These are phyloP conservation scores for Dendrolimus kikuchii DNA, from an alignment of 1,140 invertebrate genomes.

Conservation along the genomic window DNA sequence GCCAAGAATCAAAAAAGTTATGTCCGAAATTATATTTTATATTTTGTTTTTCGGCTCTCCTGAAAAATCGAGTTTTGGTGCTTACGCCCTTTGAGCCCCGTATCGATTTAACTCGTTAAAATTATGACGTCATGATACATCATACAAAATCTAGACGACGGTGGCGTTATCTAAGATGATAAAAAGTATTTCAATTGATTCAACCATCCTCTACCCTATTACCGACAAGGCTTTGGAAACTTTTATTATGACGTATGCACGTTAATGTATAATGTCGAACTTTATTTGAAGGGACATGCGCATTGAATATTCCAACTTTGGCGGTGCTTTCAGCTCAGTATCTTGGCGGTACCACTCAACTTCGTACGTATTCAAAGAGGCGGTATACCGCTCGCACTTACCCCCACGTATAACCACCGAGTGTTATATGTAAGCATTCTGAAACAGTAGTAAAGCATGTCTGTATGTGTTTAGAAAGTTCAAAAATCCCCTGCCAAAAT, in stretches of 20 bases:
- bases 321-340: constrained; percentile 29
- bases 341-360: constrained; percentile 22
- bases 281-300: constrained; percentile 37
- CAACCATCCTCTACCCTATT: too few species aligned
- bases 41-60: too few species aligned
- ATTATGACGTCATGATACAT: too few species aligned
- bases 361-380: constrained; percentile 28
- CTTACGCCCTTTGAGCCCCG: too few species aligned
- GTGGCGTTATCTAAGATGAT: too few species aligned
- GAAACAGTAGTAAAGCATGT: constrained; percentile 51
- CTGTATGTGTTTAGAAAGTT: constrained; percentile 50
- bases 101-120: too few species aligned
- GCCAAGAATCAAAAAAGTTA: too few species aligned
- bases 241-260: constrained; percentile 1
- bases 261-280: constrained; percentile 9
- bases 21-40: too few species aligned
- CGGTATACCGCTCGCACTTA: constrained; percentile 28
- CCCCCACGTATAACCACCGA: constrained; percentile 32
- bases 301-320: constrained; percentile 28
- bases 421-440: constrained; percentile 58
- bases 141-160: too few species aligned
- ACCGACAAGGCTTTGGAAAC: not conserved
- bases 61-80: too few species aligned
- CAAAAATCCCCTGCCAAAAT: constrained; percentile 29
- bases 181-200: too few species aligned